Evolutionary conservation across 2,888 invertebrate species (phyloP), one percentile per base, ranked within the genome.

Genomic region (Volucella inanis): DNA sequence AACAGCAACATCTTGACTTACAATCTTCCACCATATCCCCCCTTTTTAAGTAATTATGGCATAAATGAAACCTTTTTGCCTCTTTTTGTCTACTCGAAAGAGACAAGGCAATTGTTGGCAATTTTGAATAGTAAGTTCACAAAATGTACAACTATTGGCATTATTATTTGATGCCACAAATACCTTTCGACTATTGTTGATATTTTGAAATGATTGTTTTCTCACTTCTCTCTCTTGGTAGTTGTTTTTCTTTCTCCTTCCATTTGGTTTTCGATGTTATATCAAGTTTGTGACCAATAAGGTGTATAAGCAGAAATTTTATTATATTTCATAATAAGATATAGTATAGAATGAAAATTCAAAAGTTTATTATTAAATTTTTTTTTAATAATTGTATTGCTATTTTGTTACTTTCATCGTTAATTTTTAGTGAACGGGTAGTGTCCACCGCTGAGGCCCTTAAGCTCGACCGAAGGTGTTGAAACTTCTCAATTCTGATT

Each of bases 321-420:
- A 74, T 68, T 10, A 86, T 52, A 52, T 77, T 12, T 8, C 71
- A 64, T 76, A 76, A 82, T 79, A n/a, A 72, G 57, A n/a, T 64
- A 52, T 8, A 87, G 68, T 14, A 76, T 83, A 14, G 62, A 22
- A 62, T 52, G 31, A 62, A 74, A 62, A 15, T 31, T 62, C 43
- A 74, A 62, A 31, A 47, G 45, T 50, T 64, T 64, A 49, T 64
- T 64, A 64, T 64, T 38, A 11, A 49, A 64, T 49, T 38, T 18
- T 64, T 49, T 49, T 64, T 62, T 15, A 6, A 43, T 31, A n/a
- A 62, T n/a, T n/a, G 3, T 22, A 62, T 18, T 39, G 72, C 52
- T 12, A 14, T 14, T 14, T 72, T 14, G n/a, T 72, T 52, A 18
- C 62, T 72, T n/a, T 50, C 8, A 8, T 62, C 45, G n/a, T 11